phyloP scores from a whole-genome alignment of 2,113 vertebrate genomes.

The Bos javanicus region DNA sequence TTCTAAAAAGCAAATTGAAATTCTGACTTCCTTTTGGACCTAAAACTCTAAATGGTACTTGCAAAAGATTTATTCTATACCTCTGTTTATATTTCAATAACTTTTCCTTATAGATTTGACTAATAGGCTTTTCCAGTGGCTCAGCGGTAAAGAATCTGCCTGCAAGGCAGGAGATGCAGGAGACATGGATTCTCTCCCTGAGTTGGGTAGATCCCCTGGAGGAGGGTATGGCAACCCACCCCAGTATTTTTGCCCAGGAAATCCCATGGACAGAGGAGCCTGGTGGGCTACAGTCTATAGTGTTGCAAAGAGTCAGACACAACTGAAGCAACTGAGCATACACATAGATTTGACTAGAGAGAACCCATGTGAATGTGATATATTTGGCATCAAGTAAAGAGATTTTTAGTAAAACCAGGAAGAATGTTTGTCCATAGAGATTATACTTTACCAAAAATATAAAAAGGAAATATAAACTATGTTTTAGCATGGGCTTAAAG shows the following conservation, averaged over 20 bases:
- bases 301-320: not conserved
- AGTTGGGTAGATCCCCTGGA: not conserved
- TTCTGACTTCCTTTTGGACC: not conserved
- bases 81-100: not conserved
- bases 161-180: not conserved
- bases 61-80: not conserved
- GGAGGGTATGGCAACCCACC: not conserved
- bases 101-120: not conserved
- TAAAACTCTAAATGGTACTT: not conserved
- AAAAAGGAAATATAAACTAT: not conserved
- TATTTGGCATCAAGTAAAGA: not conserved
- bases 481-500: not conserved
- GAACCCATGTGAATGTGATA: not conserved
- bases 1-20: constrained; percentile 18
- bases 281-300: not conserved
- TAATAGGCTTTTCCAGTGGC: not conserved
- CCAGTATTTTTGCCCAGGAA: not conserved
- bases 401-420: not conserved
- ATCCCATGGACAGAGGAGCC: not conserved
- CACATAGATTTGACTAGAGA: not conserved
- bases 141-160: not conserved
- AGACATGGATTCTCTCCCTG: not conserved
- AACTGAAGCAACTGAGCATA: not conserved
- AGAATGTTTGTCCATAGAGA: not conserved
- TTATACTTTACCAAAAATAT: not conserved